Evolutionary conservation across 2,113 vertebrate species (phyloP), one percentile per base, ranked within the genome.

Genomic region (Rostratula benghalensis): DNA sequence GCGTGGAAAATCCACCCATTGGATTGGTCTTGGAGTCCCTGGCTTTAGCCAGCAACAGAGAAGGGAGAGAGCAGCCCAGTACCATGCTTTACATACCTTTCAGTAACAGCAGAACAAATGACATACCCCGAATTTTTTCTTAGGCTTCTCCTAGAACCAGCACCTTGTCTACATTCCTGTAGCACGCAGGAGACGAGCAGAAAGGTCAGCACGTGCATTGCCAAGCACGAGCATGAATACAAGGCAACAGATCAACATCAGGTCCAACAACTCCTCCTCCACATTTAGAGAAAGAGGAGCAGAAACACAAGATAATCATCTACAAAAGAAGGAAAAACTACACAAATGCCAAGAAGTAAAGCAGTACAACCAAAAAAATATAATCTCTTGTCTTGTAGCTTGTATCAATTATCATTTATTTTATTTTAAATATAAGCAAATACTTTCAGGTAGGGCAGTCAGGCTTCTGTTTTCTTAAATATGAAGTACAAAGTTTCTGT

Each of bases 291-390:
- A 19, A 25, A 82, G 27, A 61, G 6, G 27, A 65, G n/a, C 15
- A 46, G 59, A 81, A 78, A 74, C 30, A 35, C 3, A 75, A 37
- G 14, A 61, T 11, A 56, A 83, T 48, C 3, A 80, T n/a, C 68
- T 78, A 68, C 27, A 63, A 67, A 11, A 82, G 65, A 63, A 90
- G 33, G 46, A 89, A 93, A 92, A 96, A 50, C 51, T 76, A 53
- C 24, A 31, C 13, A 48, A 76, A n/a, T 71, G 61, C 89, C 78
- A 95, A 93, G 74, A 95, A 82, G 39, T 33, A 43, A 73, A 84
- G 30, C 69, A 86, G 27, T 20, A 82, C 56, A 78, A 78, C 73
- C 74, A 56, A 64, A 94, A 89, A 92, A 91, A 82, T 12, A 75
- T 3, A 27, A 15, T 76, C 51, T 79, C 57, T 61, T 20, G 39